Percentiles rank a stretch among this genome's conserved stretches.
These are phyloP conservation scores for Austrofundulus limnaeus DNA, from an alignment of 2,113 vertebrate species.

Conservation along the genomic window DNA sequence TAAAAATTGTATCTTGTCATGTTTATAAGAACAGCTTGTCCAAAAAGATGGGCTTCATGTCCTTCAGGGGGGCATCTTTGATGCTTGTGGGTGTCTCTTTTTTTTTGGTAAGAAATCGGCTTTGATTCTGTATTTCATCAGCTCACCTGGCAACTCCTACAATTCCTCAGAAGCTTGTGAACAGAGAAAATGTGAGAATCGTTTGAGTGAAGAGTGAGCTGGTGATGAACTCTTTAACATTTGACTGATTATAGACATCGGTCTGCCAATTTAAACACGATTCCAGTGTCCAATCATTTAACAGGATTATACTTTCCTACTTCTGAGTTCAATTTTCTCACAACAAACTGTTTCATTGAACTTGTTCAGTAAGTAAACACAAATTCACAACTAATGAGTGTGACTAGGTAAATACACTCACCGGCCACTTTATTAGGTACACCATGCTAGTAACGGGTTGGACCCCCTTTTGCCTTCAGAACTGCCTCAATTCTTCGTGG, in stretches of 20 bases:
- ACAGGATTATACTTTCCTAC: no score
- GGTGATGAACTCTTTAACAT: neutral
- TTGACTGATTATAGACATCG: neutral
- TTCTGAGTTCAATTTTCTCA: no score
- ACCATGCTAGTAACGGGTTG: no score
- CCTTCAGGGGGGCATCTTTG: conserved; percentile 23
- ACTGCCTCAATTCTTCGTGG: no score
- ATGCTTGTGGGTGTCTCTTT: conserved; percentile 30
- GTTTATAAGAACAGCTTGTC: conserved; percentile 28
- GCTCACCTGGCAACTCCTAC: conserved; percentile 28
- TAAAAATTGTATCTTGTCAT: conserved; percentile 21
- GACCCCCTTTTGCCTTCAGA: no score
- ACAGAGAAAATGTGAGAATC: neutral
- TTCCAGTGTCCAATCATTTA: neutral
- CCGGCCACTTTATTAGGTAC: no score
- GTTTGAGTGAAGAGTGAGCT: neutral
- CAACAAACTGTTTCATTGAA: neutral
- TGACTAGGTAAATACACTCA: conserved; percentile 23
- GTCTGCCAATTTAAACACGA: neutral
- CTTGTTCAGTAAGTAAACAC: neutral
- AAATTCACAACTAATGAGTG: conserved; percentile 31
- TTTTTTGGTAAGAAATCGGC: conserved; percentile 30
- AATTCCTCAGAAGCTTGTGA: conserved; percentile 23
- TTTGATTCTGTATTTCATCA: conserved; percentile 40
- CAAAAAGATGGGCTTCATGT: conserved; percentile 3